Evolutionary conservation across 1,140 invertebrate species (phyloP), one percentile per base, ranked within the genome.

Genomic region (Drosophila prosaltans): DNA sequence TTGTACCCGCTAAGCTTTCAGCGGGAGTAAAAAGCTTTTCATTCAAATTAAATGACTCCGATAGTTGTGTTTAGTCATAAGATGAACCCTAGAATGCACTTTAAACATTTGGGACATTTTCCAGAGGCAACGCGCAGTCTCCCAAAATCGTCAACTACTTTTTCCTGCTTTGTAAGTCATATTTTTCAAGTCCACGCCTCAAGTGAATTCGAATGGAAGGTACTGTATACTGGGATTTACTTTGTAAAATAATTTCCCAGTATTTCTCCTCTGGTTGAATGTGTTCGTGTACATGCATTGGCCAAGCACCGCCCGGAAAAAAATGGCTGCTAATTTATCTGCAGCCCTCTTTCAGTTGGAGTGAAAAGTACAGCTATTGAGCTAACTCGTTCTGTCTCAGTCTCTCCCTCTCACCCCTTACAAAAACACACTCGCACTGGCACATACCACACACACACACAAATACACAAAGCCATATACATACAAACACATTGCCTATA

Each of bases 251-350:
- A 78, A 84, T 84, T 90, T 90, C 84, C 84, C 84, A 65, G 28
- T 89, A 88, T 90, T 88, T 89, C 61, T 78, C 80, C 84, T 58
- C 26, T 21, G 36, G 24, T 24, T 9, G 62, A 64, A 77, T 51
- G 16, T 51, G 21, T 51, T 10, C 45, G 24, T 57, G 59, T 59
- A 55, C 74, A 62, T 45, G 59, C 32, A 36, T 36, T 7, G 6
- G 32, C 45, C 67, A 71, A 74, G 83, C 82, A 55, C 85, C 83
- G 83, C 84, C 85, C 65, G 77, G 63, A 72, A 78, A 89, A 88
- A 88, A 88, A 88, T 88, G 84, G 84, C 84, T 90, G 84, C 84
- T 64, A 51, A 80, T 81, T 89, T 88, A 88, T 90, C 84, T 88
- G 48, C 36, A 28, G 74, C 60, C 40, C 57, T 40, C 40, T 1